These are phyloP conservation scores for Eupithecia subumbrata DNA, from an alignment of 2,888 invertebrate genomes.

Conservation along the genomic window DNA sequence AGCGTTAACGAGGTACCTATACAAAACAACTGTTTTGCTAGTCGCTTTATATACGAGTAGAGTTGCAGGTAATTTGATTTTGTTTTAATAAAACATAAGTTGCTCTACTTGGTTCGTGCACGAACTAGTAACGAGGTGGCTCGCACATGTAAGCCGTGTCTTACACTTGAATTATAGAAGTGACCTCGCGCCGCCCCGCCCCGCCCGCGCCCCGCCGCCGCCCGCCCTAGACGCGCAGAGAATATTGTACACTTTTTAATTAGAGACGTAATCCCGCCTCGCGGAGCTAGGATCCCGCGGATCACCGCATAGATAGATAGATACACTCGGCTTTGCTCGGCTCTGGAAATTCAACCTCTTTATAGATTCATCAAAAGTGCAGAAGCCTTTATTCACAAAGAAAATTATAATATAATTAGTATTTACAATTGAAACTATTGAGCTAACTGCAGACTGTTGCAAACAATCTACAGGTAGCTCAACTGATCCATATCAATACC, in stretches of 20 bases:
- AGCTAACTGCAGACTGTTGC: too few relatives aligned
- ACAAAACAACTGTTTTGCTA: neutral
- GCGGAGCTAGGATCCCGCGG: neutral
- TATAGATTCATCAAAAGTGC: neutral
- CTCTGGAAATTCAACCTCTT: neutral
- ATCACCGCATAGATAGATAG: neutral
- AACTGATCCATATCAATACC: too few relatives aligned
- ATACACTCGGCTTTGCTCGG: neutral
- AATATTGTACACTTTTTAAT: constrained; percentile 16
- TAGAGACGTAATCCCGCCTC: constrained; percentile 1
- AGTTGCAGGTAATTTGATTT: neutral
- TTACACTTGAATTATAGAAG: constrained; percentile 1
- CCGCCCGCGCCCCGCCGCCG: neutral
- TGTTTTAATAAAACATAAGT: neutral
- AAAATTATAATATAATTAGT: too few relatives aligned
- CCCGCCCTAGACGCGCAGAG: neutral
- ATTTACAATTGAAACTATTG: too few relatives aligned
- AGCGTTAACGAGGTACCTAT: neutral
- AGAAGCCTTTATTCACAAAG: too few relatives aligned
- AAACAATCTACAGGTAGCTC: too few relatives aligned
- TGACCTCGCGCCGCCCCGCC: neutral
- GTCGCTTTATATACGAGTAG: neutral
- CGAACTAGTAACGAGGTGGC: neutral
- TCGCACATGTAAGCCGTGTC: neutral
- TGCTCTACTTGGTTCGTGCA: neutral